Base-by-base conservation (phyloP, 2,888 invertebrate genomes). In the Drosophila neonasuta region DNA sequence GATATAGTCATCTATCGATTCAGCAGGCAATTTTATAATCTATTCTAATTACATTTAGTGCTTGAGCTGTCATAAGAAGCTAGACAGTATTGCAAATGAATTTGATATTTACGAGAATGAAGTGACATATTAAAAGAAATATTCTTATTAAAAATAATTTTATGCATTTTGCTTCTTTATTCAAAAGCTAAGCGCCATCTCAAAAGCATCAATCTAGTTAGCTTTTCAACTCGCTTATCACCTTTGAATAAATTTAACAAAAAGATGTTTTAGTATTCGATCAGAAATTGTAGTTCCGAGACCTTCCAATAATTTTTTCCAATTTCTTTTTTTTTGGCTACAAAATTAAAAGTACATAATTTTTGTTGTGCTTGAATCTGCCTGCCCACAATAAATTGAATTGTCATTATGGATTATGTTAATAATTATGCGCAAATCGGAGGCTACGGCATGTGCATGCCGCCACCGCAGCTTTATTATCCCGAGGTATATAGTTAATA, bases 211-310 rank as follows among this genome's bases (percentile, higher is more conserved):
- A 49, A 32, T 30, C 30, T 15, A 51, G 51, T 51, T 39, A 13
- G 36, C 51, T 51, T 24, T 39, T 51, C 6, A 10, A 24, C 1
- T n/a, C 1, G 24, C 11, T 1, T 13, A 10, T 20, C n/a, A 9
- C 4, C 11, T 9, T 39, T 24, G 6, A 13, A 39, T 6, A 2
- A 6, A 10, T 13, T 34, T 44, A 4, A 13, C 32, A 15, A 10
- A 7, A 2, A 20, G 15, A 8, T 15, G 3, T 13, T 24, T 34
- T 11, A 46, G 56, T 46, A 36, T 32, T 15, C 34, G 13, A 56
- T 46, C 24, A 34, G 56, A 56, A 56, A 45, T 56, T 46, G 56
- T 46, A 13, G 34, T 46, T 46, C 11, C 46, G 24, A 56, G 34
- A 41, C 4, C 10, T 8, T 29, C 52, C 9, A 55, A 13, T 20